Evolutionary conservation across 2,888 invertebrate genomes (phyloP), one percentile per base, ranked within the genome.

Genomic region (Plutella xylostella): DNA sequence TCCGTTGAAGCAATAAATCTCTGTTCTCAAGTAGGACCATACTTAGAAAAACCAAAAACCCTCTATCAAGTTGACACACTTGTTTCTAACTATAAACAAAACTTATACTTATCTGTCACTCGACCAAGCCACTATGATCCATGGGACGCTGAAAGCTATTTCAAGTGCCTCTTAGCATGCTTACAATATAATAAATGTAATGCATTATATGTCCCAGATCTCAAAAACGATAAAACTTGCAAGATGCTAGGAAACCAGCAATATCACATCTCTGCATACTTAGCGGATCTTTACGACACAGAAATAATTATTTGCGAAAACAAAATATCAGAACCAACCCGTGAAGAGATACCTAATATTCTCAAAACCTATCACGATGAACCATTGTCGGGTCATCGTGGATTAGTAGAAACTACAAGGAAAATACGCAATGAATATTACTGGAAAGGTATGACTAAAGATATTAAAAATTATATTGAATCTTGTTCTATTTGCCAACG

Each of bases 111-210:
- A 28, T 34, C 46, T 15, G 40, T 14, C 37, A 49, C 59, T 43
- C 4, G 37, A 37, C 19, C 19, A 4, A 37, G 4, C 5, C 19
- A 37, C 6, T 17, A 4, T 30, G 51, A 55, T 34, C 49, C 57
- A 5, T 60, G 60, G 57, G 55, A 58, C 35, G 45, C 55, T 1
- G 60, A 61, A 55, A 60, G 53, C 38, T 61, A 62, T 47, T 63
- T 61, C 12, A 62, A 61, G 55, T 34, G 55, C 0, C 48, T 61
- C 0, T 15, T 59, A 18, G 40, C 48, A 12, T 61, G 60, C 21
- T 20, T 60, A 18, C 20, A 21, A 6, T 12, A 7, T 3, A 5
- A 15, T 18, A 15, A 4, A 15, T 5, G 4, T 17, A 9, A 7
- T 7, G 7, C 37, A 6, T 18, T 18, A 7, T 37, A 18, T 37